phyloP scores from a whole-genome alignment of 2,113 vertebrate species.

The Solea solea region DNA sequence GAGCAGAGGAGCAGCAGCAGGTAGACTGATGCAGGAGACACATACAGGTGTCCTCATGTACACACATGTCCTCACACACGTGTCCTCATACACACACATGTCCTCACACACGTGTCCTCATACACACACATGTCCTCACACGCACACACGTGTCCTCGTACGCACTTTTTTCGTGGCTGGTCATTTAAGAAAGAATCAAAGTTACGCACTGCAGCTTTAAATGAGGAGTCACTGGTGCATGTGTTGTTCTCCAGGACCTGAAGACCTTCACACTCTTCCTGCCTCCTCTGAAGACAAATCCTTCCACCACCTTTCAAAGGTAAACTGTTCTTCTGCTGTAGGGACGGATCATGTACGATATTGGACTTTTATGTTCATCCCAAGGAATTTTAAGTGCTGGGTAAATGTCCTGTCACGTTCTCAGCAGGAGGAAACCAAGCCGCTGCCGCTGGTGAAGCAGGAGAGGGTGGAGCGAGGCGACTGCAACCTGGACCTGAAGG shows the following conservation, averaged over 20 bases:
- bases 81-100: background rate
- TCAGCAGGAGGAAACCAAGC: conserved; percentile 36
- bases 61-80: background rate
- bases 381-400: too few relatives aligned
- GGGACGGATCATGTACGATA: background rate
- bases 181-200: too few relatives aligned
- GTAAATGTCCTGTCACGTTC: conserved; percentile 2
- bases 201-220: too few relatives aligned
- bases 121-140: too few relatives aligned
- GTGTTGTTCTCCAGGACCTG: conserved; percentile 39
- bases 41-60: background rate
- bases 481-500: conserved; percentile 74
- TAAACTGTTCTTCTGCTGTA: conserved; percentile 17
- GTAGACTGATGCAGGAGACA: conserved; percentile 30
- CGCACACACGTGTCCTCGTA: background rate
- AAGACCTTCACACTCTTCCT: conserved; percentile 28
- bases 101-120: background rate
- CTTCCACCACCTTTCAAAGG: conserved; percentile 38
- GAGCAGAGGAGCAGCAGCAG: conserved; percentile 25
- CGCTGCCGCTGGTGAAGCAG: conserved; percentile 59
- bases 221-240: too few relatives aligned
- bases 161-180: background rate
- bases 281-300: conserved; percentile 40
- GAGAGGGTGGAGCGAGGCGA: conserved; percentile 57
- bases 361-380: too few relatives aligned